Percentiles rank a stretch among this genome's conserved stretches.
phyloP scores from a whole-genome alignment of 1,140 invertebrate species.

The Drosophila sechellia region DNA sequence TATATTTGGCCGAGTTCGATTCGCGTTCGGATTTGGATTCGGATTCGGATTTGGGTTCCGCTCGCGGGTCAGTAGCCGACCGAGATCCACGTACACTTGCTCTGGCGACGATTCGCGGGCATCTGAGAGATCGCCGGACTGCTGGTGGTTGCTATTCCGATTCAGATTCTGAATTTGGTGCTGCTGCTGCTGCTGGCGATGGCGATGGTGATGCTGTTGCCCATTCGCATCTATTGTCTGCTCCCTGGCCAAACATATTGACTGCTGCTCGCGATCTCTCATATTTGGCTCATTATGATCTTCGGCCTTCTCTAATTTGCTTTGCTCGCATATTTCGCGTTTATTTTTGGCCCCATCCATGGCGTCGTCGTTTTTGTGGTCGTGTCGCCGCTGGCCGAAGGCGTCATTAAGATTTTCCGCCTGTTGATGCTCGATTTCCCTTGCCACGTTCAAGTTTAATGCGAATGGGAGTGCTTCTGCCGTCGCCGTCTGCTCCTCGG shows the following conservation, averaged over 20 bases:
- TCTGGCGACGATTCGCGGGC: constrained; percentile 79
- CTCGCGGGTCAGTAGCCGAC: constrained; percentile 39
- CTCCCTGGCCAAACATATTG: constrained; percentile 73
- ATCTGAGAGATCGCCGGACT: constrained; percentile 62
- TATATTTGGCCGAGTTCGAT: constrained; percentile 60
- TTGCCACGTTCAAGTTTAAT: constrained; percentile 80
- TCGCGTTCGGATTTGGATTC: constrained; percentile 16
- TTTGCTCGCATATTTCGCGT: constrained; percentile 77
- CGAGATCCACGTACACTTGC: constrained; percentile 56
- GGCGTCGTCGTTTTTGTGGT: constrained; percentile 64
- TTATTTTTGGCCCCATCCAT: constrained; percentile 79
- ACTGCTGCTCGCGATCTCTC: constrained; percentile 70
- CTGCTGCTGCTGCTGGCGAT: background rate
- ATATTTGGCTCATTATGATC: constrained; percentile 79
- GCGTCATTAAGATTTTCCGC: constrained; percentile 83
- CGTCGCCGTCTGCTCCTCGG: constrained; percentile 25
- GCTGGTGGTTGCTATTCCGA: constrained; percentile 55
- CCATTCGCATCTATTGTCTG: constrained; percentile 63
- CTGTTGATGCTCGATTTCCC: constrained; percentile 81
- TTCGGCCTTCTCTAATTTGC: constrained; percentile 73
- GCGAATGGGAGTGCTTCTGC: constrained; percentile 8
- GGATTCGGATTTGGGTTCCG: constrained; percentile 30
- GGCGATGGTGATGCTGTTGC: background rate
- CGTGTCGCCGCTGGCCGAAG: constrained; percentile 59
- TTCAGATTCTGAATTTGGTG: constrained; percentile 10